phyloP scores from a whole-genome alignment of 2,797 vertebrate species.

The Bovichtus diacanthus region DNA sequence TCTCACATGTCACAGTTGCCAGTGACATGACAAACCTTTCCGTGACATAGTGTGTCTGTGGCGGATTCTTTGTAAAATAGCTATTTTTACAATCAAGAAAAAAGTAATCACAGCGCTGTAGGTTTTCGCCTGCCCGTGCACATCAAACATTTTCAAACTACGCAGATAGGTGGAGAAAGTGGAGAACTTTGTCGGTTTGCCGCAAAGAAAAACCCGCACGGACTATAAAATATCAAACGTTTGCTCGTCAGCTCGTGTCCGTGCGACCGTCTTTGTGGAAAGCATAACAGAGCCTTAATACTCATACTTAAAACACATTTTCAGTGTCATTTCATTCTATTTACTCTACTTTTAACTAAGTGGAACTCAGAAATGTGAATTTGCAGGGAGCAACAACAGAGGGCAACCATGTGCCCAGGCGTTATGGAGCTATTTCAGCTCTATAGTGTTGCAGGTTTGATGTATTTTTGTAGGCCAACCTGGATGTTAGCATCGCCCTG shows the following conservation, averaged over 20 bases:
- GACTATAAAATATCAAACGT: no score
- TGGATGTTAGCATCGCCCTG: no score
- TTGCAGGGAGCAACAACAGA: slow-evolving; percentile 30
- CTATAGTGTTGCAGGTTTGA: no score
- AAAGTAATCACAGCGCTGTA: background rate
- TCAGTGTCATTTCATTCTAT: background rate
- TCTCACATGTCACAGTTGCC: background rate
- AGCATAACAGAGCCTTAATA: background rate
- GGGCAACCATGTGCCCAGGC: background rate
- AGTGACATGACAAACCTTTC: slow-evolving; percentile 1
- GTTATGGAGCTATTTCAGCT: background rate
- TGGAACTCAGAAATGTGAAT: slow-evolving; percentile 4
- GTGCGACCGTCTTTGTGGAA: no score
- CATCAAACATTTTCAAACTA: background rate
- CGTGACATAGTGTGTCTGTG: background rate
- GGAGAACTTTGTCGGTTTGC: background rate
- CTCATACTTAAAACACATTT: background rate
- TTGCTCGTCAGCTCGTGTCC: no score
- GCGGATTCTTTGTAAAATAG: background rate
- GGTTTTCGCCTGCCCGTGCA: background rate
- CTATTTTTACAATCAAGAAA: slow-evolving; percentile 6
- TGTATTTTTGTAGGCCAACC: no score
- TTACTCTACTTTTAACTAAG: background rate
- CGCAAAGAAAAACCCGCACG: background rate
- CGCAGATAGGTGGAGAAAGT: background rate